A percentile compares a stretch with the other conserved stretches of the same genome.
Evolutionary conservation across 2,113 vertebrate genomes (phyloP).

Genomic region (Trogon surrucura): DNA sequence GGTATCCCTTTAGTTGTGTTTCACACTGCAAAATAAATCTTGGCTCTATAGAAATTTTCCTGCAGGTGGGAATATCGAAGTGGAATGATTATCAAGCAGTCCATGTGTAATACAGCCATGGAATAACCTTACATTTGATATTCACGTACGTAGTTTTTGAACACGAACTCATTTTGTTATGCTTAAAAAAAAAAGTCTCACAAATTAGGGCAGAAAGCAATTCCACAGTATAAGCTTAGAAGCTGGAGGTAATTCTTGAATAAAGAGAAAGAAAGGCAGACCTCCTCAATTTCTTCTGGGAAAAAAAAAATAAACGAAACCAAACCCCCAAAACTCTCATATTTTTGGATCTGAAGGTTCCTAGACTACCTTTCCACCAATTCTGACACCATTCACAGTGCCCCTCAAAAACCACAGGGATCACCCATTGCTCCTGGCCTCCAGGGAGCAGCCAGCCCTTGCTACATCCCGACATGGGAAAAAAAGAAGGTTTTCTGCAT

Average conservation of each 20-base stretch:
- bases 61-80: neutral
- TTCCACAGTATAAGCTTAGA: neutral
- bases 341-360: neutral
- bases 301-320: neutral
- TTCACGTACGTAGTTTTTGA: fast-evolving
- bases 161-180: neutral
- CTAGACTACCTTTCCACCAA: neutral
- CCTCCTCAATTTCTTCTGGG: neutral
- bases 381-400: neutral
- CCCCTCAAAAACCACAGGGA: neutral
- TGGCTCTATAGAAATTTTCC: neutral
- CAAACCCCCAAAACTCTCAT: too few relatives aligned
- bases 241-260: neutral
- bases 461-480: neutral
- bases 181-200: neutral
- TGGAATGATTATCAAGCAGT: neutral
- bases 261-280: neutral
- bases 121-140: neutral
- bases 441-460: neutral
- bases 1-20: neutral
- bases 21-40: neutral
- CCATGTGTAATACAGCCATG: neutral
- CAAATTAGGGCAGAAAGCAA: neutral
- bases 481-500: neutral
- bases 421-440: fast-evolving